A percentile compares a stretch with the other conserved stretches of the same genome.
phyloP scores from a whole-genome alignment of 2,113 vertebrate genomes.

The Narcine bancroftii region DNA sequence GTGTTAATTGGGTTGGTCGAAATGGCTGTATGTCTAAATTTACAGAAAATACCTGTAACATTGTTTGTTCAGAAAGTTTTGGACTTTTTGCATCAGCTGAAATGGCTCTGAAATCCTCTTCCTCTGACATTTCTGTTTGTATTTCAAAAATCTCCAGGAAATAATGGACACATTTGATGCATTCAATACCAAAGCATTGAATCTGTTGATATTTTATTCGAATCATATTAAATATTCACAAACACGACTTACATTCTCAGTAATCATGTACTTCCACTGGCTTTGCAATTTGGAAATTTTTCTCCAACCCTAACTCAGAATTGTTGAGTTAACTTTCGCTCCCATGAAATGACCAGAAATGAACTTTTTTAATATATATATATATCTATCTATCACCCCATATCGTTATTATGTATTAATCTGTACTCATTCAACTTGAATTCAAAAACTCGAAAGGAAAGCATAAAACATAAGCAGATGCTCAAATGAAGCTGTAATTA shows the following conservation, averaged over 20 bases:
- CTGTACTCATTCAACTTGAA: no score
- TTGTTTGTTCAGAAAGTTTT: constrained; percentile 67
- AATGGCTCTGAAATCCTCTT: constrained; percentile 52
- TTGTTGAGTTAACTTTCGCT: neutral
- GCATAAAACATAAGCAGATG: no score
- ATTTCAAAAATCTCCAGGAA: neutral
- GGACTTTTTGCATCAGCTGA: constrained; percentile 70
- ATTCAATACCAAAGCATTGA: neutral
- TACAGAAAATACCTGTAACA: constrained; percentile 83
- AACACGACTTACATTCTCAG: neutral
- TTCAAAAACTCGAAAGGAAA: no score
- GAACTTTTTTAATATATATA: no score
- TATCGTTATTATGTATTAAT: no score
- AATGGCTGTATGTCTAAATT: no score
- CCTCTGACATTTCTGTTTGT: constrained; percentile 46
- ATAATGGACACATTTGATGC: neutral
- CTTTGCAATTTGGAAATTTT: neutral
- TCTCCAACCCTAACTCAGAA: neutral
- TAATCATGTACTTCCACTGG: neutral
- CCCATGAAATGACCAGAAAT: neutral
- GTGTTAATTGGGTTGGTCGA: no score
- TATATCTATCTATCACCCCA: no score
- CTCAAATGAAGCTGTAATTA: no score
- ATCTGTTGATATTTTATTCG: neutral
- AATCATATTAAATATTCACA: neutral